These are phyloP conservation scores for Sebastolobus alascanus DNA, from an alignment of 2,797 vertebrate species.

Conservation along the genomic window DNA sequence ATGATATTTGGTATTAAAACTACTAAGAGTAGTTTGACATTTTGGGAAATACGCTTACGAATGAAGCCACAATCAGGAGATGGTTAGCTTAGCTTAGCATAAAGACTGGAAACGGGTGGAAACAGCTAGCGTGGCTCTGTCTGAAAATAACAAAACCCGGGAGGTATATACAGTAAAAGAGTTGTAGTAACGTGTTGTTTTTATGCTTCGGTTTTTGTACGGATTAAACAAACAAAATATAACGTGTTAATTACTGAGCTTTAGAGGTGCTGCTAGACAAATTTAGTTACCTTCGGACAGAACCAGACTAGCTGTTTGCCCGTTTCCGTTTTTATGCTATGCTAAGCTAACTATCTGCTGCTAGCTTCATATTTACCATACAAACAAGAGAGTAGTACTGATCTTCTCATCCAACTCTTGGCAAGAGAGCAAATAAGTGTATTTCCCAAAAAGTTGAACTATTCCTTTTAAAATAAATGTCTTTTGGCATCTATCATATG, in stretches of 20 bases:
- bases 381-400: neutral
- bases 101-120: neutral
- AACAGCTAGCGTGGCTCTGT: neutral
- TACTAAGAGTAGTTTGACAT: too few relatives aligned
- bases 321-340: neutral
- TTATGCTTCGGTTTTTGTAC: neutral
- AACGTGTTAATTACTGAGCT: neutral
- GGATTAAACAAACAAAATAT: neutral
- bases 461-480: neutral
- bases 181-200: neutral
- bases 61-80: neutral
- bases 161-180: neutral
- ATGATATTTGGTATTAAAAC: too few relatives aligned
- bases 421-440: neutral
- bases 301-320: neutral
- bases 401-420: neutral
- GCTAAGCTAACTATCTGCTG: neutral
- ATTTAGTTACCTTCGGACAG: neutral
- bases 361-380: neutral
- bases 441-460: neutral
- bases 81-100: slow-evolving; percentile 9
- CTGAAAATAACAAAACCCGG: neutral
- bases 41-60: too few relatives aligned
- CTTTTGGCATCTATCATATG: neutral
- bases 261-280: neutral